Percentiles rank a stretch among this genome's conserved stretches.
Evolutionary conservation across 2,888 invertebrate genomes (phyloP).

Genomic region (Plagodis dolabraria): DNA sequence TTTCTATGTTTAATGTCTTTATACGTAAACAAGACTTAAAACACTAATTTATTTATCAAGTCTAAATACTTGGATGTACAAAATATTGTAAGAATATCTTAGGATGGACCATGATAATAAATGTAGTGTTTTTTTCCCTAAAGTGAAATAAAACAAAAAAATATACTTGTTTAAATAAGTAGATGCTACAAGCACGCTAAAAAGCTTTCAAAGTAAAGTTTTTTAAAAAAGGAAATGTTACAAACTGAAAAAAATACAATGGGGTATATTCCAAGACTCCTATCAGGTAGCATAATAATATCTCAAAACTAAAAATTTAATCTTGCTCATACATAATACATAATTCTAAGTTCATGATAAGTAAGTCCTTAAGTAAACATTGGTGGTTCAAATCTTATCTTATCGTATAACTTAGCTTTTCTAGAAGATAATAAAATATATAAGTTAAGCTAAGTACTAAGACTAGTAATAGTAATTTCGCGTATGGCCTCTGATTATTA

Average conservation of each 20-base stretch:
- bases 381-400: conserved; percentile 32
- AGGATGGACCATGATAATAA: too few relatives aligned
- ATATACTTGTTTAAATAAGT: neutral
- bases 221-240: too few relatives aligned
- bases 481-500: conserved; percentile 67
- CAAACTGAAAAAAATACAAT: too few relatives aligned
- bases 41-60: neutral
- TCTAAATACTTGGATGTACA: too few relatives aligned
- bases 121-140: too few relatives aligned
- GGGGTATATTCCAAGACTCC: too few relatives aligned
- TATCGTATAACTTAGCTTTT: neutral
- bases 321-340: neutral
- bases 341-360: conserved; percentile 4
- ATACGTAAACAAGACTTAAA: conserved; percentile 15
- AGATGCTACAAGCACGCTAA: neutral
- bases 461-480: conserved; percentile 61
- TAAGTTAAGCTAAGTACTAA: conserved; percentile 19
- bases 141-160: too few relatives aligned
- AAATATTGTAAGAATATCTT: too few relatives aligned
- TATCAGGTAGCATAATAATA: too few relatives aligned
- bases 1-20: conserved; percentile 36
- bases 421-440: conserved; percentile 4
- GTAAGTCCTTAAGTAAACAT: conserved; percentile 10
- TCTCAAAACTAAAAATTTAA: neutral
- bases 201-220: too few relatives aligned